Evolutionary conservation across 2,888 invertebrate species (phyloP), one percentile per base, ranked within the genome.

Genomic region (Cosmia trapezina): DNA sequence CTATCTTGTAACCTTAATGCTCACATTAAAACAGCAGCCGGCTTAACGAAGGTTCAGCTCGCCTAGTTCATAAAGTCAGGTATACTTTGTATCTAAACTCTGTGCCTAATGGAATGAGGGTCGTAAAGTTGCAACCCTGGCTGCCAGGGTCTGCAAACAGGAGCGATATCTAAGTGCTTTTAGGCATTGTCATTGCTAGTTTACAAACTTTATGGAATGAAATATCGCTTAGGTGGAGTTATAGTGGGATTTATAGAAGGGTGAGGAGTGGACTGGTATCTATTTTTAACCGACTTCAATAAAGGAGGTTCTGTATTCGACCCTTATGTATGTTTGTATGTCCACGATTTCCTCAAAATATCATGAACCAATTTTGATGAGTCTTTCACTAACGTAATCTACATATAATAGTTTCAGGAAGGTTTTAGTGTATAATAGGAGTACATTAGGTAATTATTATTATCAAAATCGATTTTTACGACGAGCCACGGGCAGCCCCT

Each of bases 61-160:
- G 70, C 57, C 69, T 78, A 72, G 78, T 75, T 83, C 66, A 78
- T 75, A 75, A 79, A 83, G 70, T 69, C 69, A 67, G 72, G 51
- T 73, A 54, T 79, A 70, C 80, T 72, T 75, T 74, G 70, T 78
- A 61, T 68, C 65, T 75, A 53, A 51, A 54, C 70, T 53, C 70
- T 51, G 53, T 70, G 67, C 7, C 56, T 72, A 68, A 65, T 70
- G 41, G 65, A 83, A 83, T 67, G 57, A 56, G 54, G n/a, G 65
- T 70, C 71, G 66, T 78, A 73, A 83, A 74, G 28, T 67, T 73
- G 67, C 79, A 67, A 70, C 68, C 66, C 41, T 60, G 56, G 41
- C 8, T 8, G 41, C 41, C 41, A 41, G 41, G 41, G 41, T 41
- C 8, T 41, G 41, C 47, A 37, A 12, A 62, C 54, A 64, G 17